Evolutionary conservation across 2,797 vertebrate genomes (phyloP).

Genomic region (Myripristis murdjan): DNA sequence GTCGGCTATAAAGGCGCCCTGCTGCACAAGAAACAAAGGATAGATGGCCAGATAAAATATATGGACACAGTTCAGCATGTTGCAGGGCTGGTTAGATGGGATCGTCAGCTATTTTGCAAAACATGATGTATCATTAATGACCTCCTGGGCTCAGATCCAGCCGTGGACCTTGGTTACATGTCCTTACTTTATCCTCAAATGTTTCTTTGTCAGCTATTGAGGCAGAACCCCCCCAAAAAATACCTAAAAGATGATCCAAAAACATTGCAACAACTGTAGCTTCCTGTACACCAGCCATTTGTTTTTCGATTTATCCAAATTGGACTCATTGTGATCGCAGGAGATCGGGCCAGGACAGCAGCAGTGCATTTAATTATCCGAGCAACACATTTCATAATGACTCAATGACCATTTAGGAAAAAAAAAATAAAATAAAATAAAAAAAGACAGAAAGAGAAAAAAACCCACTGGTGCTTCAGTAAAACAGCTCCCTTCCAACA

Average conservation of each 20-base stretch:
- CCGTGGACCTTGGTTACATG: too few relatives aligned
- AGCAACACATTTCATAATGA: neutral
- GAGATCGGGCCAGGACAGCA: neutral
- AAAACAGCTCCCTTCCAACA: neutral
- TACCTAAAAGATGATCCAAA: too few relatives aligned
- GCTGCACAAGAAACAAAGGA: too few relatives aligned
- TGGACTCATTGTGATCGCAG: neutral
- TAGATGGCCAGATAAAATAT: neutral
- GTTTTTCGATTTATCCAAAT: neutral
- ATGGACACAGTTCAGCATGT: neutral
- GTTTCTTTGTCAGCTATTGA: too few relatives aligned
- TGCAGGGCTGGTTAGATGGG: neutral
- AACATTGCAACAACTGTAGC: too few relatives aligned
- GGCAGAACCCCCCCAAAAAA: too few relatives aligned
- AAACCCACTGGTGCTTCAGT: neutral
- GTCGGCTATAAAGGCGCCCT: too few relatives aligned
- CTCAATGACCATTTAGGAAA: neutral
- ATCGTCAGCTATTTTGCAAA: too few relatives aligned
- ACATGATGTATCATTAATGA: too few relatives aligned
- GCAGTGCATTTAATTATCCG: neutral
- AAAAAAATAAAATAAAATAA: neutral
- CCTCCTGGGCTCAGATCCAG: too few relatives aligned
- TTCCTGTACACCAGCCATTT: too few relatives aligned
- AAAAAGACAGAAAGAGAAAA: neutral
- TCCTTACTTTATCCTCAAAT: too few relatives aligned